Percentiles rank a stretch among this genome's conserved stretches.
phyloP scores from a whole-genome alignment of 2,888 invertebrate species.

The Nemurella pictetii region DNA sequence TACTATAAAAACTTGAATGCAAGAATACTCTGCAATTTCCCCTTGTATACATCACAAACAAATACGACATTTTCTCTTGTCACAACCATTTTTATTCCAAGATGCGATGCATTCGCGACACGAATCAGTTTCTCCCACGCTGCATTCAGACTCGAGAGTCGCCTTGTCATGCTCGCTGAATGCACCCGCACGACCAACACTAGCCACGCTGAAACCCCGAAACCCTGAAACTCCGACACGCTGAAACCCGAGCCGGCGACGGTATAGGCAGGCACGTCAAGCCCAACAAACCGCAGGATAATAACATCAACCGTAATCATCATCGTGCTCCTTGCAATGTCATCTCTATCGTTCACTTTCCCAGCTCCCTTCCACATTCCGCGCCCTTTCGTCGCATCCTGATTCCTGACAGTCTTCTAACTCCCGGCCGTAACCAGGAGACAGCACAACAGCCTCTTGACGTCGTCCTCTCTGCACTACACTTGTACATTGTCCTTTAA shows the following conservation, averaged over 20 bases:
- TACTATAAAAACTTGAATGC: neutral
- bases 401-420: neutral
- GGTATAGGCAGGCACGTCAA: neutral
- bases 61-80: neutral
- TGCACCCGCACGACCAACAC: neutral
- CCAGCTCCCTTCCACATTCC: neutral
- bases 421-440: neutral
- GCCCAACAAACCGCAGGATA: neutral
- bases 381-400: neutral
- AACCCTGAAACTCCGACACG: neutral
- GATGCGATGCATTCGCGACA: neutral
- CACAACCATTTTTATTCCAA: neutral
- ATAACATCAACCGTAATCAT: neutral
- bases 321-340: neutral
- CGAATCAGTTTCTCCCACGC: neutral
- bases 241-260: neutral
- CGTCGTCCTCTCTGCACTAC: neutral
- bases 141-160: neutral
- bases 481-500: neutral
- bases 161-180: neutral
- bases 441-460: neutral
- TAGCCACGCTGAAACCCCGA: neutral
- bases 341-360: neutral
- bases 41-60: neutral
- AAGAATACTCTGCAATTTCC: neutral